phyloP scores from a whole-genome alignment of 2,113 vertebrate genomes.

The Rhinopomastus cyanomelas region DNA sequence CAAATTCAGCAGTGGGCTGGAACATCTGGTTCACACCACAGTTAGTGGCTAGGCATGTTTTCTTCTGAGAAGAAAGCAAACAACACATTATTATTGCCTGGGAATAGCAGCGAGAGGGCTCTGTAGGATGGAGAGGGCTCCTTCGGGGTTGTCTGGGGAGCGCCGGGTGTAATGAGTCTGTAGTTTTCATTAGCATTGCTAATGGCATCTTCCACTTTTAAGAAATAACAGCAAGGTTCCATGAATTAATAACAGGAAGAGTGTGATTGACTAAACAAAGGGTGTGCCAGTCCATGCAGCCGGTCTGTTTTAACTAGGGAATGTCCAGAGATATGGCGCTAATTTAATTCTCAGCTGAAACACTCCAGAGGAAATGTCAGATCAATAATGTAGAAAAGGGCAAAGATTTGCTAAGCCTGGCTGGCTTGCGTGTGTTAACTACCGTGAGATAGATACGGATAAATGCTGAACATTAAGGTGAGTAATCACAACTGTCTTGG shows the following conservation, averaged over 20 bases:
- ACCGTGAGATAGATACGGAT: constrained; percentile 19
- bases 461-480: constrained; percentile 45
- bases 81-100: neutral
- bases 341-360: constrained; percentile 66
- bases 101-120: neutral
- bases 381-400: constrained; percentile 61
- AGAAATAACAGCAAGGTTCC: constrained; percentile 46
- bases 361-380: constrained; percentile 66
- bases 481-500: constrained; percentile 49
- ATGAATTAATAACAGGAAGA: constrained; percentile 56
- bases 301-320: constrained; percentile 52
- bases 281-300: constrained; percentile 23
- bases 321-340: constrained; percentile 19
- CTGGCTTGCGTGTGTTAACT: constrained; percentile 30
- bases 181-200: constrained; percentile 61
- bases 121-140: neutral
- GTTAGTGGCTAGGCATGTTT: neutral
- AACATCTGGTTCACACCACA: neutral
- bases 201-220: constrained; percentile 50
- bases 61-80: neutral
- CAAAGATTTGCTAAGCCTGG: constrained; percentile 56
- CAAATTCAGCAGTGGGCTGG: neutral
- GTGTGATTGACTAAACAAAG: constrained; percentile 54
- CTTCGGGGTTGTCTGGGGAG: neutral
- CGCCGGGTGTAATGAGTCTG: neutral